These are phyloP conservation scores for Paralvinella palmiformis DNA, from an alignment of 1,140 invertebrate genomes.

Conservation along the genomic window DNA sequence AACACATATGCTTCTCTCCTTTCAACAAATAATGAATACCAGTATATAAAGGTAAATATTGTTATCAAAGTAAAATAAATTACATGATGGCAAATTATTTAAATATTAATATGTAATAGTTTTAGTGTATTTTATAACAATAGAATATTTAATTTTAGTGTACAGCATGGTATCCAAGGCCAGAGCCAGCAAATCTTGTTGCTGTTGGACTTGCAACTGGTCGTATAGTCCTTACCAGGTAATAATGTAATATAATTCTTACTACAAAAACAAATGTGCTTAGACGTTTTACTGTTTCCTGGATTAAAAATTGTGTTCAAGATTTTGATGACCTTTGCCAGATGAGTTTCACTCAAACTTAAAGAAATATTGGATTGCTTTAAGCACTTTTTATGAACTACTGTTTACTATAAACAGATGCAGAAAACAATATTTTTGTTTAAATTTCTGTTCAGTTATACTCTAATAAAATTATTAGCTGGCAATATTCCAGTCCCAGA, in stretches of 20 bases:
- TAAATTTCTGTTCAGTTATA: too few species aligned
- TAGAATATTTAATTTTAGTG: constrained; percentile 50
- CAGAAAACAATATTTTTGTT: too few species aligned
- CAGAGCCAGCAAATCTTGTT: constrained; percentile 65
- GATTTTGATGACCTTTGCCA: too few species aligned
- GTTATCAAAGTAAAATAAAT: neutral
- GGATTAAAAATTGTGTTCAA: too few species aligned
- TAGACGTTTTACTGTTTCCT: too few species aligned
- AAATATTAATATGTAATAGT: neutral
- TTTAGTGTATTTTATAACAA: neutral
- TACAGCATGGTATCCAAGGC: constrained; percentile 69
- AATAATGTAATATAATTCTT: constrained; percentile 24
- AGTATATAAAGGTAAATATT: constrained; percentile 50
- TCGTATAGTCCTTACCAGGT: constrained; percentile 68
- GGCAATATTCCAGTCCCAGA: too few species aligned
- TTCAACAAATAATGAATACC: constrained; percentile 60
- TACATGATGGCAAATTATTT: neutral
- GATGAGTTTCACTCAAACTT: too few species aligned
- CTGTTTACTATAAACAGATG: too few species aligned
- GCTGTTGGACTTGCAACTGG: constrained; percentile 81
- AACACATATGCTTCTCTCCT: constrained; percentile 62
- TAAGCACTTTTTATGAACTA: too few species aligned
- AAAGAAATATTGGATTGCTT: too few species aligned
- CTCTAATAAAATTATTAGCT: too few species aligned
- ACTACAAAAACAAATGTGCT: constrained; percentile 17